These are phyloP conservation scores for Ammospiza nelsoni DNA, from an alignment of 2,113 vertebrate species.

Conservation along the genomic window DNA sequence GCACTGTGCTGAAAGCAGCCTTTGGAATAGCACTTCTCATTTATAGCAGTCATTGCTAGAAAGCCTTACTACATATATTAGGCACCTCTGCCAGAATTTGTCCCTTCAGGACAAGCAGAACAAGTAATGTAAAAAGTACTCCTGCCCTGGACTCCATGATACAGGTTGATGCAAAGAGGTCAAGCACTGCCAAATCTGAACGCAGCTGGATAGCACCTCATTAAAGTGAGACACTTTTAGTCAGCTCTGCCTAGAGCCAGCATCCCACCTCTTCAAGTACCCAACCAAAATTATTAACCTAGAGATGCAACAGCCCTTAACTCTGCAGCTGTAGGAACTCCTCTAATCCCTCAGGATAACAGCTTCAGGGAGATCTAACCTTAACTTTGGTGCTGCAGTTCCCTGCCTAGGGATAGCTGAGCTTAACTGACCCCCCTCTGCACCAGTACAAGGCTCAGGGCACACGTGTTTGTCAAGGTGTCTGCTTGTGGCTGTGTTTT, in stretches of 20 bases:
- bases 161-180: not conserved
- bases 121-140: not conserved
- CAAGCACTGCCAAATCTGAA: not conserved
- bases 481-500: not conserved
- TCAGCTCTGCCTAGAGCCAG: not conserved
- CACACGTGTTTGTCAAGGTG: accelerated
- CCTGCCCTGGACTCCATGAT: not conserved
- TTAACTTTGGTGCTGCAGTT: not conserved
- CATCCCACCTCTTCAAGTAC: not conserved
- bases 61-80: not conserved
- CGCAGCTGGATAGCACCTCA: not conserved
- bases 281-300: not conserved
- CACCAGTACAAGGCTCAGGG: not conserved
- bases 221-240: not conserved
- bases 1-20: not conserved
- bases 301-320: not conserved
- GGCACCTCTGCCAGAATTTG: not conserved
- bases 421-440: not conserved
- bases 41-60: not conserved
- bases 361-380: not conserved
- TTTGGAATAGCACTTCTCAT: not conserved
- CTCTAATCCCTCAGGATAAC: not conserved
- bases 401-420: not conserved
- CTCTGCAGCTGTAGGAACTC: not conserved
- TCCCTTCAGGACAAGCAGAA: not conserved